Evolutionary conservation across 2,888 invertebrate species (phyloP).

Genomic region (Aleiodes testaceus): DNA sequence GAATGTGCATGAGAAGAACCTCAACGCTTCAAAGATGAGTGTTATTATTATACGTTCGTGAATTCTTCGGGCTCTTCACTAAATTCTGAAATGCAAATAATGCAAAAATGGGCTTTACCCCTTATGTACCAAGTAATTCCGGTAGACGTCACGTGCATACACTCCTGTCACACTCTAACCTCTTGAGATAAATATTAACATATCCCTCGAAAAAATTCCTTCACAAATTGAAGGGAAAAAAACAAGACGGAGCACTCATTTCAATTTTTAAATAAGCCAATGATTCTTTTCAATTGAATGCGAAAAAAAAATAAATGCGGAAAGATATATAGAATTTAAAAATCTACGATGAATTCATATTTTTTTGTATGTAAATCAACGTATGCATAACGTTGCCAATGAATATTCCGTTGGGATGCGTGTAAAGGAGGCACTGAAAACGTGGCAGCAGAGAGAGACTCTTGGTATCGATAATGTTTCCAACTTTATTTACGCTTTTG

Average conservation of each 20-base stretch:
- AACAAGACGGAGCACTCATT: too few species aligned
- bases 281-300: conserved; percentile 1
- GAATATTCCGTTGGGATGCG: conserved; percentile 30
- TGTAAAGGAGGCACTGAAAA: background rate
- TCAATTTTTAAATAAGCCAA: too few species aligned
- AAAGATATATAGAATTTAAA: background rate
- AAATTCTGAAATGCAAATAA: conserved; percentile 34
- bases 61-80: conserved; percentile 19
- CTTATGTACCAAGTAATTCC: conserved; percentile 33
- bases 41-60: conserved; percentile 26
- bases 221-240: background rate
- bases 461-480: conserved; percentile 26
- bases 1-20: conserved; percentile 15
- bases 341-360: conserved; percentile 16
- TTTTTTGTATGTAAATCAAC: background rate
- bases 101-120: conserved; percentile 28
- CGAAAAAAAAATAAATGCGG: background rate
- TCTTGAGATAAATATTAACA: conserved; percentile 34
- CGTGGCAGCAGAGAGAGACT: background rate
- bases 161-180: conserved; percentile 33
- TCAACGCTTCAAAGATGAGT: conserved; percentile 30
- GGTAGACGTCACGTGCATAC: conserved; percentile 31
- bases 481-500: conserved; percentile 42
- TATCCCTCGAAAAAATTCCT: conserved; percentile 14
- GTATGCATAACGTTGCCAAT: conserved; percentile 20